Evolutionary conservation across 2,888 invertebrate genomes (phyloP).

Genomic region (Sacculina carcini): DNA sequence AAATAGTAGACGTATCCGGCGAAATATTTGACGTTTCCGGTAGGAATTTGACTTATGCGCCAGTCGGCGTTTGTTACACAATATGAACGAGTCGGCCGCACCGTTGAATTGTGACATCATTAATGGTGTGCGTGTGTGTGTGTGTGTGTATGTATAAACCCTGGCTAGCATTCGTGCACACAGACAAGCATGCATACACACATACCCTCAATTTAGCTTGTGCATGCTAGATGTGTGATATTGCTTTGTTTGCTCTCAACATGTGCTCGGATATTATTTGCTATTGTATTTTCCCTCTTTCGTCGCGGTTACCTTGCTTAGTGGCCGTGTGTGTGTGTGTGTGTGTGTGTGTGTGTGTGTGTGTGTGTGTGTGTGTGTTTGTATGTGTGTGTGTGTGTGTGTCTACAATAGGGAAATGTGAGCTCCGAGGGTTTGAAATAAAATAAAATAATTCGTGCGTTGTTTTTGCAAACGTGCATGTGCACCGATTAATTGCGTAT

Average conservation of each 20-base stretch:
- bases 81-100: too few species aligned
- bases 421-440: neutral
- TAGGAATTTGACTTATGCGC: too few species aligned
- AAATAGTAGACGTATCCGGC: too few species aligned
- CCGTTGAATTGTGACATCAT: too few species aligned
- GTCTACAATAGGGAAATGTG: neutral
- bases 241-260: too few species aligned
- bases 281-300: neutral
- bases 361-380: conserved; percentile 4
- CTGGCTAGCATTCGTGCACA: neutral
- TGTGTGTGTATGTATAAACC: conserved; percentile 2
- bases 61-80: too few species aligned
- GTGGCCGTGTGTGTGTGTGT: neutral
- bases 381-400: neutral
- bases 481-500: neutral
- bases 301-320: neutral
- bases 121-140: neutral
- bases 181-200: neutral
- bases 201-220: neutral
- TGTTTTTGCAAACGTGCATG: too few species aligned
- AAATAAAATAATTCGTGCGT: neutral
- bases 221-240: neutral
- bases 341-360: conserved; percentile 1
- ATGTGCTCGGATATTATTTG: neutral
- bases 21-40: too few species aligned